Conservation (phyloP, 2,113 vertebrate species). For the Talpa occidentalis region DNA sequence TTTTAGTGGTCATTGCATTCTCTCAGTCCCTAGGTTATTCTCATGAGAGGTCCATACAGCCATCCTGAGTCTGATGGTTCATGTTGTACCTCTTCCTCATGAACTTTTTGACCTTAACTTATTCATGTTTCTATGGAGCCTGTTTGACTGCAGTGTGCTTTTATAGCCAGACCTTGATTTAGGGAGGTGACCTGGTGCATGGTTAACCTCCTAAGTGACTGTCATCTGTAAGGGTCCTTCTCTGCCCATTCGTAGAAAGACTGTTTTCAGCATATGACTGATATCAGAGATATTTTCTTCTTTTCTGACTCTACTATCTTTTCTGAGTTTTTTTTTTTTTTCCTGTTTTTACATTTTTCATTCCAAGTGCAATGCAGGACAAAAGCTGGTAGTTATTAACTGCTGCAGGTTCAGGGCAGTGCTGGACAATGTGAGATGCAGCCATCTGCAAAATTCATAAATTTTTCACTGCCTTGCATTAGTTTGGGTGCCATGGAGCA, state of each 20-base stretch:
- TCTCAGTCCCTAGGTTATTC: not conserved
- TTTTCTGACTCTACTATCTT: not conserved
- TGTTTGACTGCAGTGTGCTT: not conserved
- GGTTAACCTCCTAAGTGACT: not conserved
- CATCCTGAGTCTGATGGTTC: not conserved
- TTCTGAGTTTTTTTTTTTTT: not conserved
- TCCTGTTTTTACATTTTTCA: not conserved
- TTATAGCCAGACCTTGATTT: not conserved
- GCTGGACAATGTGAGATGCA: not conserved
- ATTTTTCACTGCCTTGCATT: constrained; percentile 74
- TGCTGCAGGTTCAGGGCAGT: not conserved
- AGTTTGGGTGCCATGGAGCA: constrained; percentile 18
- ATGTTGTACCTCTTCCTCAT: not conserved
- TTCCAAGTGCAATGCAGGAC: not conserved
- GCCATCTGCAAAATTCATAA: constrained; percentile 67
- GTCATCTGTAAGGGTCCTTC: not conserved
- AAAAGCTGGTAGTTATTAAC: not conserved
- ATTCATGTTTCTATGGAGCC: not conserved
- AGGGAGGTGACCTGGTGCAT: not conserved
- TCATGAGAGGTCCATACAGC: not conserved
- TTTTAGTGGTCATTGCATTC: too few species aligned
- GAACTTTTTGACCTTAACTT: too few species aligned
- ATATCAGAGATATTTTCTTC: not conserved
- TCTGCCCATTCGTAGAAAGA: too few species aligned
- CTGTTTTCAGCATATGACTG: not conserved